Evolutionary conservation across 2,797 vertebrate species (phyloP), one percentile per base, ranked within the genome.

Genomic region (Austrolebias charrua): DNA sequence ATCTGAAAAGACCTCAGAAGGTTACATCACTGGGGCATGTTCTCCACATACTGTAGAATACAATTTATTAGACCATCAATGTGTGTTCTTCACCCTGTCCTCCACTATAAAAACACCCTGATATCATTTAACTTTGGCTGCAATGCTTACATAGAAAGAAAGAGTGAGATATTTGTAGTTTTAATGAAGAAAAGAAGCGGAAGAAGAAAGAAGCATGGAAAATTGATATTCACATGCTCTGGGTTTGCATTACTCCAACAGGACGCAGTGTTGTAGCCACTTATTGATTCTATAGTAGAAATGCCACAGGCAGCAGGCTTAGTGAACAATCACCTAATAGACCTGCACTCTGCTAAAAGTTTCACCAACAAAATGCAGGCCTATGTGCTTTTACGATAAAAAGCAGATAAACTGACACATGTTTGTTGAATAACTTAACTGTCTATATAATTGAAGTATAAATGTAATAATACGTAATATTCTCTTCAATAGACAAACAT

Each of bases 321-420:
- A 75, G 78, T 77, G 81, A 83, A 86, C 81, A 82, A 75, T 80
- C 66, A 53, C 61, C 66, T 83, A 83, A 90, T 83, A 87, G 82
- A 85, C 80, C 77, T 52, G 70, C 75, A 68, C 69, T 73, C 60
- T 60, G 54, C 52, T 71, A 48, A 63, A 66, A 67, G 63, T 35
- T 61, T 40, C 61, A 54, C 61, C 64, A 69, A 60, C 35, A 61
- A 45, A 60, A 52, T 55, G 29, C 48, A 61, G 19, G 38, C 28
- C 55, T 15, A 52, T 11, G 52, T 16, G 57, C 19, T 48, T 15
- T 24, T 48, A 16, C 55, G 14, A 63, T 9, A 62, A 2, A 40
- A 14, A 38, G 1, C 24, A 47, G 53, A 45, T 18, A 19, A 7
- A 7, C 51, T 43, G 13, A n/a, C n/a, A n/a, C n/a, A n/a, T n/a